Evolutionary conservation across 2,888 invertebrate species (phyloP), one percentile per base, ranked within the genome.

Genomic region (Chirona hameri): DNA sequence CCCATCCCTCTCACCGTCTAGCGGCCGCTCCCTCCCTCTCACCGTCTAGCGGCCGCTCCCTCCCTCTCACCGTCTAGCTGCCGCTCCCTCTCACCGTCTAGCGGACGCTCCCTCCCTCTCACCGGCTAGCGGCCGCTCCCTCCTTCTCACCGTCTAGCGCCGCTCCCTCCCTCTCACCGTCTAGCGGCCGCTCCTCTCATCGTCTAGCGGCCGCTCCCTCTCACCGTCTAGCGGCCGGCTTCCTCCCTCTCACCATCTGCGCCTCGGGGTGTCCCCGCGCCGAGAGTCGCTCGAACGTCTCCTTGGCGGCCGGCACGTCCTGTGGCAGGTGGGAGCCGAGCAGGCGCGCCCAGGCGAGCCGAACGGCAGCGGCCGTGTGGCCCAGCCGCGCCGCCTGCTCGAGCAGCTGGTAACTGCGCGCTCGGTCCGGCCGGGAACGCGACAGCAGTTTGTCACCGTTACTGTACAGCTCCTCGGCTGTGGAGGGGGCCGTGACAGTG

Each of bases 341-440:
- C 12, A 99, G 88, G 86, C 94, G 91, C 0, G 94, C 94, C 95
- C 97, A 97, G 0, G 97, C 97, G 10, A 98, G 88, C 87, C 94
- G 91, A 84, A 96, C 94, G 87, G 93, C 91, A 0, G 98, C 95
- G 81, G 93, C 93, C 0, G 90, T 88, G 87, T 97, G 95, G 72
- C 96, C 96, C 83, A 92, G 90, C 79, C 92, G 92, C 0, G 97
- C 94, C 0, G 98, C 95, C 85, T 93, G 91, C 76, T 92, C 91
- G 57, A 99, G 90, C 82, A 95, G 89, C 65, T 92, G 90, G 86
- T 95, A 95, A n/a, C 27, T 29, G 80, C 52, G 52, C 18, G 52
- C 52, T 5, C 29, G 52, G 80, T 80, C 80, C 21, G 80, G 80
- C 52, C 55, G 80, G 10, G 80, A 39, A 46, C 76, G 76, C 39